Conservation (phyloP, 2,113 vertebrate species). For the Illadopsis cleaveri region DNA sequence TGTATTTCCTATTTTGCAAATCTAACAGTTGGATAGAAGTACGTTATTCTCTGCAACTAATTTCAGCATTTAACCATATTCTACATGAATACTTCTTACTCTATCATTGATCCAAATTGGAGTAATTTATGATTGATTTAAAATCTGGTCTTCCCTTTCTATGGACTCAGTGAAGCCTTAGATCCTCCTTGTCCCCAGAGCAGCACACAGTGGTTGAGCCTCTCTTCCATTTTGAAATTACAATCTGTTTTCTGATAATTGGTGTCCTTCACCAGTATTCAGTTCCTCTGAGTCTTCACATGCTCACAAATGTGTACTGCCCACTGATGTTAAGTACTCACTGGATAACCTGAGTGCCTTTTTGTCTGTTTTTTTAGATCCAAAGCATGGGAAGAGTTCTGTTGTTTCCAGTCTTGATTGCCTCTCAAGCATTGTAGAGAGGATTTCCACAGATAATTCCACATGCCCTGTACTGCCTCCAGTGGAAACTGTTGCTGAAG, state of each 20-base stretch:
- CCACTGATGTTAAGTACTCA: not conserved
- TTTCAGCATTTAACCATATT: not conserved
- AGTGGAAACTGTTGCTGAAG: conserved; percentile 70
- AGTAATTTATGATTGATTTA: not conserved
- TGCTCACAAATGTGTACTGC: not conserved
- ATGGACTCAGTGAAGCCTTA: not conserved
- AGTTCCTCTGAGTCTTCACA: not conserved
- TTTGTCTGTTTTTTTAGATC: conserved; percentile 66
- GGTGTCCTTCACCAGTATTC: not conserved
- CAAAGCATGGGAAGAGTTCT: conserved; percentile 80
- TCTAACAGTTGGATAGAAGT: not conserved
- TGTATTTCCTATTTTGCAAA: not conserved
- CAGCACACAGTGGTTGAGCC: not conserved
- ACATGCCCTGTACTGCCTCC: conserved; percentile 73
- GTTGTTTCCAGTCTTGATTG: conserved; percentile 95
- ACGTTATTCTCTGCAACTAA: not conserved
- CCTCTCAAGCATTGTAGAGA: conserved; percentile 96
- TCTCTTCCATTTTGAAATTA: not conserved
- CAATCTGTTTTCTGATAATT: not conserved
- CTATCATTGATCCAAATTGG: not conserved
- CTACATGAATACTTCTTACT: not conserved
- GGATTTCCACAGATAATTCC: conserved; percentile 91
- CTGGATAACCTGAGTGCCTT: not conserved
- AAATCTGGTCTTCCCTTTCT: not conserved
- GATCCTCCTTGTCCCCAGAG: not conserved